Base-by-base conservation (phyloP, 1,140 invertebrate genomes). In the Metopolophium dirhodum region DNA sequence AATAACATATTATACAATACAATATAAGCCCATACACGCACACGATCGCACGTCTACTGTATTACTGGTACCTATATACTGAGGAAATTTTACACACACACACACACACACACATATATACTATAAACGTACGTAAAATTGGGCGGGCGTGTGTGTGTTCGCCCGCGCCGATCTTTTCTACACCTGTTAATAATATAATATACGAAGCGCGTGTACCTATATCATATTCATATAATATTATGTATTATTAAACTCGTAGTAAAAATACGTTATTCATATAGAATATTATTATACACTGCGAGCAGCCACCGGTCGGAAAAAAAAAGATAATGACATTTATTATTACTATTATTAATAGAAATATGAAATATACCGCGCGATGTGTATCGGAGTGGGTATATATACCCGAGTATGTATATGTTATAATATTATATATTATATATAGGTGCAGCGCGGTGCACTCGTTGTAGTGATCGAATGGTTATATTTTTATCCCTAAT, bases 251-350 rank as follows among this genome's bases (percentile, higher is more conserved):
- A 35, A 83, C 82, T 83, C 22, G 82, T 83, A 22, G 82, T 83
- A 83, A 77, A 77, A 77, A 77, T 77, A 35, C 14, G 61, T n/a
- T 77, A 30, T 14, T n/a, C 30, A 18, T 77, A 77, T 77, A 11
- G 61, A 68, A 68, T n/a, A 77, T 77, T 18, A 77, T 77, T 77
- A 77, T 9, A 30, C n/a, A 77, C 61, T 35, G 61, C 61, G 30
- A n/a, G 14, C 61, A n/a, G 61, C 61, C 30, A 77, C n/a, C 30
- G 61, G 61, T 7, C 30, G 61, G 18, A 7, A 77, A 18, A n/a
- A 57, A 68, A 77, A n/a, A n/a, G 61, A 77, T 77, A 77, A 77
- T n/a, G 61, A 77, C 61, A 77, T 77, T n/a, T 77, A 77, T 77
- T 77, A 77, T n/a, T n/a, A 68, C 30, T 68, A n/a, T 77, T 77